Evolutionary conservation across 2,888 invertebrate species (phyloP), one percentile per base, ranked within the genome.

Genomic region (Iphiclides podalirius): DNA sequence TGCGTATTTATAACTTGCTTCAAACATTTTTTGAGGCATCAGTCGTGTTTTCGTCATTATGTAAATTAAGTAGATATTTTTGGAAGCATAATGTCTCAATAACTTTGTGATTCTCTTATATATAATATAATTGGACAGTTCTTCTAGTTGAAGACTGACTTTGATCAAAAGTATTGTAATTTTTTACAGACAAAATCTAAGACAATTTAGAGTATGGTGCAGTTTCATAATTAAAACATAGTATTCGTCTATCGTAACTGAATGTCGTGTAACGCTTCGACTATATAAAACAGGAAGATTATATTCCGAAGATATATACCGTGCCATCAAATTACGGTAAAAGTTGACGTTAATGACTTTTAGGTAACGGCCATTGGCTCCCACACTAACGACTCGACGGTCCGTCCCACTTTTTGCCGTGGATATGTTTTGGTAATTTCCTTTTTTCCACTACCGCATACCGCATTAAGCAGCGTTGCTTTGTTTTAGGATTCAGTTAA

Each of bases 261-360:
- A n/a, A n/a, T n/a, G n/a, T n/a, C n/a, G n/a, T n/a, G n/a, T n/a
- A n/a, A n/a, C n/a, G n/a, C n/a, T n/a, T n/a, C n/a, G n/a, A n/a
- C n/a, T n/a, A n/a, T n/a, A n/a, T n/a, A n/a, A n/a, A n/a, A n/a
- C n/a, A n/a, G n/a, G n/a, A n/a, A n/a, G n/a, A n/a, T n/a, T n/a
- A n/a, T 34, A 15, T 35, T 20, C 12, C 28, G 8, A 14, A 31
- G 33, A 71, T 70, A 68, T 65, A 64, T 36, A 50, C 40, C 31
- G 28, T 15, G 11, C 64, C 75, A 70, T 76, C 79, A 84, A 81
- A 79, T 82, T 83, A 78, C 78, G 63, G 86, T 84, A 84, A 85
- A 87, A 87, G 83, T 84, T 79, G 75, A 76, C 67, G 74, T 79
- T 88, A 88, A 88, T 86, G 88, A 85, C 78, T 84, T 88, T 86